A percentile compares a stretch with the other conserved stretches of the same genome.
Evolutionary conservation across 2,113 vertebrate genomes (phyloP).

Genomic region (Symphodus melops): DNA sequence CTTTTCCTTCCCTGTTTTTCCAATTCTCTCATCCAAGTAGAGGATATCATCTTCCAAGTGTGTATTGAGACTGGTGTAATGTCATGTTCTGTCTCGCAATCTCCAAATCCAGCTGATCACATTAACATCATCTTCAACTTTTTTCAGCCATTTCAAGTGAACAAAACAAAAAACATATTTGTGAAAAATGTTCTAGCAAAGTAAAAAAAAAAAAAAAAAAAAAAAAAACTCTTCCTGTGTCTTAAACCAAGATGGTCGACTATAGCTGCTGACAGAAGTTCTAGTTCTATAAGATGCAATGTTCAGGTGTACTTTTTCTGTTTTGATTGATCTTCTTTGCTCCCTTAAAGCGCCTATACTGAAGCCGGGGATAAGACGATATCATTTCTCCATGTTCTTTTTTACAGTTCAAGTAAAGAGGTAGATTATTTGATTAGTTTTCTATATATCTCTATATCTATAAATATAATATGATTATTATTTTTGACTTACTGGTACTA

Average conservation of each 20-base stretch:
- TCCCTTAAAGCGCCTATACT: constrained; percentile 79
- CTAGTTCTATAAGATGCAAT: constrained; percentile 79
- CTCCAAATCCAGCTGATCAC: constrained; percentile 48
- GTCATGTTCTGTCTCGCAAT: constrained; percentile 55
- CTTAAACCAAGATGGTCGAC: constrained; percentile 77
- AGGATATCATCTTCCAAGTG: constrained; percentile 45
- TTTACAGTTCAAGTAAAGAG: constrained; percentile 81
- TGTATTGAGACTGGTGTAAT: constrained; percentile 67
- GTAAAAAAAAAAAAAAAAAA: constrained; percentile 54
- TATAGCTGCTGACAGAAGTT: constrained; percentile 80
- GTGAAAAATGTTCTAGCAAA: constrained; percentile 68
- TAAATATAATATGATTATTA: constrained; percentile 82
- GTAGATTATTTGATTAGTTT: constrained; percentile 87
- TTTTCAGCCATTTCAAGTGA: constrained; percentile 47
- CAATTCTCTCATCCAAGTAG: constrained; percentile 15
- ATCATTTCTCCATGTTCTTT: constrained; percentile 78
- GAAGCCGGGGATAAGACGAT: constrained; percentile 76
- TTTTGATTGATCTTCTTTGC: constrained; percentile 73
- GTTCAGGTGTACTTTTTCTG: constrained; percentile 78
- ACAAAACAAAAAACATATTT: constrained; percentile 50
- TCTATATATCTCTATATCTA: constrained; percentile 82
- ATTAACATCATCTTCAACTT: constrained; percentile 28
- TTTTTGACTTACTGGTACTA: constrained; percentile 85
- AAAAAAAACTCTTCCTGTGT: constrained; percentile 75
- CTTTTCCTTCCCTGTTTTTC: constrained; percentile 16